These are phyloP conservation scores for Meandrusa payeni DNA, from an alignment of 2,888 invertebrate species.

Conservation along the genomic window DNA sequence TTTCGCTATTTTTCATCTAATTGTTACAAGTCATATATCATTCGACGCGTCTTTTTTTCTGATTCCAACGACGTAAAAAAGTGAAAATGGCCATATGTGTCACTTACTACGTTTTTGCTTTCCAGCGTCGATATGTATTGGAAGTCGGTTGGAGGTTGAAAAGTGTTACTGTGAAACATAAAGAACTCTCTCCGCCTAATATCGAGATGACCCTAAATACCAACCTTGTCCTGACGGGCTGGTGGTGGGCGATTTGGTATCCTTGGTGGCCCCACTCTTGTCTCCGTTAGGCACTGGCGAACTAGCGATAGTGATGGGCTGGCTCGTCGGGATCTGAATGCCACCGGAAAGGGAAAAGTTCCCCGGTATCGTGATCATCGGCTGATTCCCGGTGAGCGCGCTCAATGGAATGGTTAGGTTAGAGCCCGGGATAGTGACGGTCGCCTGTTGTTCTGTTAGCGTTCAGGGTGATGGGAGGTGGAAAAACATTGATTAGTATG, in stretches of 20 bases:
- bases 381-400: slow-evolving; percentile 69
- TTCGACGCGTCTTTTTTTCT: too few relatives aligned
- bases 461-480: slow-evolving; percentile 36
- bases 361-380: slow-evolving; percentile 78
- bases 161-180: slow-evolving; percentile 30
- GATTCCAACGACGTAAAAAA: too few relatives aligned
- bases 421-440: slow-evolving; percentile 83
- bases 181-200: slow-evolving; percentile 26
- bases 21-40: too few relatives aligned
- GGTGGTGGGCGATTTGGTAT: slow-evolving; percentile 44
- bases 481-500: slow-evolving; percentile 73
- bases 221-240: slow-evolving; percentile 60
- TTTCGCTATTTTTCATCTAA: too few relatives aligned
- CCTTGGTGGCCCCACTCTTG: slow-evolving; percentile 83
- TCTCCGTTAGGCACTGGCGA: slow-evolving; percentile 36
- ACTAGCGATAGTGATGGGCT: slow-evolving; percentile 52
- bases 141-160: too few relatives aligned
- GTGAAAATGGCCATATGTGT: too few relatives aligned
- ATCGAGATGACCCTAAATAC: slow-evolving; percentile 37
- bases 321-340: slow-evolving; percentile 41
- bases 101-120: too few relatives aligned
- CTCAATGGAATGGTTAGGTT: slow-evolving; percentile 82
- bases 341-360: slow-evolving; percentile 64
- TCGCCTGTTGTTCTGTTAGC: slow-evolving; percentile 76
- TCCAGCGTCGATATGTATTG: too few relatives aligned